Base-by-base conservation (phyloP, 2,888 invertebrate species). In the Chymomyza procnemis region DNA sequence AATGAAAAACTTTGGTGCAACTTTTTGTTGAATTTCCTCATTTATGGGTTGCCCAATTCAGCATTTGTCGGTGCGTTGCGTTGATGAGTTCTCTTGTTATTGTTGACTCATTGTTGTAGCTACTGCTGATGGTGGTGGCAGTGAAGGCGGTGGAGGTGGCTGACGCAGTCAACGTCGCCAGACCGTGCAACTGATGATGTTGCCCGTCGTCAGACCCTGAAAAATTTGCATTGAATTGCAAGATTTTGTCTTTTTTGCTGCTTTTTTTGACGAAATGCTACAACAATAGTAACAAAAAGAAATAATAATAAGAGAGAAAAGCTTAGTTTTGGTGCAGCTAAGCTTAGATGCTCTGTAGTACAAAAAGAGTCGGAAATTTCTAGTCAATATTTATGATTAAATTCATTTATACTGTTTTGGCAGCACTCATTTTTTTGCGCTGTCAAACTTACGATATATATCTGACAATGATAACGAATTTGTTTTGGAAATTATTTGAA, bases 141-240 rank as follows among this genome's bases (percentile, higher is more conserved):
- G 52, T 59, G 19, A 41, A 50, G 22, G 34, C 26, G 59, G 58
- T 50, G 26, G 22, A 50, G n/a, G 30, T 19, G 50, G 16, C 16
- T 54, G 16, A 21, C n/a, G 50, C 14, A 30, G 41, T 22, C 59
- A 47, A 47, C 52, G 67, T 34, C 61, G 60, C 21, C 67, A 18
- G 56, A 72, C 69, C 69, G 66, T 71, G 70, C 50, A 71, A 34
- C 58, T 56, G 26, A 14, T 26, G 30, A 56, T n/a, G 14, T 54
- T 54, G 19, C 22, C 22, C 21, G 16, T 54, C 54, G 19, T 22
- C 66, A 16, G 46, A n/a, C 46, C 60, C 22, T 60, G 71, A 66
- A 41, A 41, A 69, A 84, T 84, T 81, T 81, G 81, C 81, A 81
- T 81, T 84, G 75, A 81, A 81, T 81, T 71, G 54, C 52, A 69